Evolutionary conservation across 2,113 vertebrate species (phyloP).

Genomic region (Callithrix jacchus): DNA sequence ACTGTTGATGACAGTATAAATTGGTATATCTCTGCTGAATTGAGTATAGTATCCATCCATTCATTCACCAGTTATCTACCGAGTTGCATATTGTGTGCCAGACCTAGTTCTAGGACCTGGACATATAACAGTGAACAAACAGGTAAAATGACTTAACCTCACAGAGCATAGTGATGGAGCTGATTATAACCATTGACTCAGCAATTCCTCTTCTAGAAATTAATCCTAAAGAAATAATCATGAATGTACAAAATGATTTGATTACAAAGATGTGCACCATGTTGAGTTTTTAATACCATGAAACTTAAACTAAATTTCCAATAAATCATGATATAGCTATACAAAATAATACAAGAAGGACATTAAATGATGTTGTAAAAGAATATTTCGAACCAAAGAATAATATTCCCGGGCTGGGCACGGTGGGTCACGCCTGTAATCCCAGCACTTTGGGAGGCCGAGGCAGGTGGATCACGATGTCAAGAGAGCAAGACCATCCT

Average conservation of each 20-base stretch:
- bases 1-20: not conserved
- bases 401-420: not conserved
- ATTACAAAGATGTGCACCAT: not conserved
- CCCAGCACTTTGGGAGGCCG: too few relatives aligned
- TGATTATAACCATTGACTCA: slow-evolving; percentile 44
- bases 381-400: not conserved
- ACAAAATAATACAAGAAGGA: not conserved
- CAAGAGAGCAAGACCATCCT: too few relatives aligned
- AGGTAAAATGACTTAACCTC: slow-evolving; percentile 12
- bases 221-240: slow-evolving; percentile 48
- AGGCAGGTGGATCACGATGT: too few relatives aligned
- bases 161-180: not conserved
- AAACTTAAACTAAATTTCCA: slow-evolving; percentile 19
- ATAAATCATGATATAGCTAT: not conserved
- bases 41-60: not conserved
- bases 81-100: not conserved
- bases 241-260: slow-evolving; percentile 1
- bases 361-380: slow-evolving; percentile 8
- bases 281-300: not conserved
- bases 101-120: not conserved
- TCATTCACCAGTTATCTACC: not conserved
- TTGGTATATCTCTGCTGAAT: not conserved
- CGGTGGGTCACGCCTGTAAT: too few relatives aligned
- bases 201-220: slow-evolving; percentile 18
- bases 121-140: not conserved